Percentiles rank a stretch among this genome's conserved stretches.
phyloP scores from a whole-genome alignment of 2,888 invertebrate species.

The Drosophila mimica region DNA sequence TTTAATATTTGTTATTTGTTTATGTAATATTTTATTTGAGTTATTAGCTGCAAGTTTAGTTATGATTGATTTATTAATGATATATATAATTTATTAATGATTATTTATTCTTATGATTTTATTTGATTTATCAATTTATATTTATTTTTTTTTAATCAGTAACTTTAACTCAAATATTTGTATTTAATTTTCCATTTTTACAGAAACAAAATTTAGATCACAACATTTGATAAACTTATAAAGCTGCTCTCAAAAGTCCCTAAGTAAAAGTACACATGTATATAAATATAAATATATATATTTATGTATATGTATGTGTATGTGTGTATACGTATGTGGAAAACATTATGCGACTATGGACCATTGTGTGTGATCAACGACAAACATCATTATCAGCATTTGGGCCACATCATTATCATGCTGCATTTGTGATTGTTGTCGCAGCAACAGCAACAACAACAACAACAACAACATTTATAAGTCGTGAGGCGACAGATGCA shows the following conservation, averaged over 20 bases:
- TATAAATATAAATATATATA: neutral
- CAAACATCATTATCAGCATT: constrained; percentile 66
- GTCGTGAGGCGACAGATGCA: constrained; percentile 66
- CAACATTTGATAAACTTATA: neutral
- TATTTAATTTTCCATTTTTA: neutral
- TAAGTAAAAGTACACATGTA: neutral
- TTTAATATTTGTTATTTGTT: neutral
- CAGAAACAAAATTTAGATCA: neutral
- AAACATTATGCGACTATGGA: constrained; percentile 27
- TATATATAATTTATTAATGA: neutral
- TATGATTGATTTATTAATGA: neutral
- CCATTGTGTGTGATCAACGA: constrained; percentile 50
- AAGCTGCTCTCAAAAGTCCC: neutral
- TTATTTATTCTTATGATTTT: neutral
- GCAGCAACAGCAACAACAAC: constrained; percentile 37
- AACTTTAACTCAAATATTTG: neutral
- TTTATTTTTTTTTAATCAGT: no score
- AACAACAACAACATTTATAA: constrained; percentile 59
- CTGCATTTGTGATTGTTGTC: constrained; percentile 71
- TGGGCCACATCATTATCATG: constrained; percentile 63
- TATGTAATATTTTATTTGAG: neutral
- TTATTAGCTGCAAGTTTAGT: no score
- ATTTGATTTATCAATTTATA: no score
- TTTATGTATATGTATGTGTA: neutral
- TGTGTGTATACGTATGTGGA: constrained; percentile 3